phyloP scores from a whole-genome alignment of 2,888 invertebrate species.

The Operophtera brumata region DNA sequence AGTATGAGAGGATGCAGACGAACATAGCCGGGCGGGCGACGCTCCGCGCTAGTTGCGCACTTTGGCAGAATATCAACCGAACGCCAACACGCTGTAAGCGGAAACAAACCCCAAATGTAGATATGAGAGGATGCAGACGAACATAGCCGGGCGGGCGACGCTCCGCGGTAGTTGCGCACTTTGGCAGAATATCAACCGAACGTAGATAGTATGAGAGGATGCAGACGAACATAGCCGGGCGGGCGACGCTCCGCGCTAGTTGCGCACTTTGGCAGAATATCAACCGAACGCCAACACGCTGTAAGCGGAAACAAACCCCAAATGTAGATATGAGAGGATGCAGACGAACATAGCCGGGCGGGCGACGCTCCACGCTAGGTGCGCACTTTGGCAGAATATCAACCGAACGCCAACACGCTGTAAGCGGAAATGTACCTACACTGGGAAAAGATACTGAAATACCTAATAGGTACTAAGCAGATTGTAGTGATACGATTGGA shows the following conservation, averaged over 20 bases:
- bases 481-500: not conserved
- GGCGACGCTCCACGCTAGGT: conserved; percentile 33
- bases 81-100: conserved; percentile 6
- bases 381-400: conserved; percentile 33
- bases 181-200: conserved; percentile 31
- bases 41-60: conserved; percentile 30
- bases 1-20: conserved; percentile 33
- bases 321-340: conserved; percentile 37
- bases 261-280: conserved; percentile 33
- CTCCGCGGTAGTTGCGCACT: conserved; percentile 28
- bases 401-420: too few relatives aligned
- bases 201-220: conserved; percentile 36
- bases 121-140: conserved; percentile 31
- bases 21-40: conserved; percentile 33
- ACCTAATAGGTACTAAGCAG: not conserved
- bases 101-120: conserved; percentile 39
- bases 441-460: not conserved
- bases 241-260: conserved; percentile 33
- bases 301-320: not conserved
- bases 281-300: conserved; percentile 17
- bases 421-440: too few relatives aligned
- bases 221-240: conserved; percentile 27
- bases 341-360: conserved; percentile 28
- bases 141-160: conserved; percentile 34
- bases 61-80: conserved; percentile 31